These are phyloP conservation scores for Chionoecetes opilio DNA, from an alignment of 1,140 invertebrate species.

Conservation along the genomic window DNA sequence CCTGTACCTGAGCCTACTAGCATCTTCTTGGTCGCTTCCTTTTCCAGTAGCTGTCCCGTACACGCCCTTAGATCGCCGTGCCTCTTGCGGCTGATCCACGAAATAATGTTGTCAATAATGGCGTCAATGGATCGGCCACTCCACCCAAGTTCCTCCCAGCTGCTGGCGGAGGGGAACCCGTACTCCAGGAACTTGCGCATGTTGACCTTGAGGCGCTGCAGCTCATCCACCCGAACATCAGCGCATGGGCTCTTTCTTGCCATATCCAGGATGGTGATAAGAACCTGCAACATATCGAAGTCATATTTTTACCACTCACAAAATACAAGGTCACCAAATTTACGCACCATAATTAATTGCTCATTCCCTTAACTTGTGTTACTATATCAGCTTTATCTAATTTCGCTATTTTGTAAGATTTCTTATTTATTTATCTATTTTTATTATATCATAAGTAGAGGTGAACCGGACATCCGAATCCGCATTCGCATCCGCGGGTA, in stretches of 20 bases:
- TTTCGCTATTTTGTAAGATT: too few relatives aligned
- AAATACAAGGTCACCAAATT: not conserved
- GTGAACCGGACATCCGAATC: too few relatives aligned
- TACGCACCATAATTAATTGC: not conserved
- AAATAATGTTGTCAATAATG: slow-evolving; percentile 78
- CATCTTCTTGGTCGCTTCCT: not conserved
- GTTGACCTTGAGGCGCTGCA: slow-evolving; percentile 79
- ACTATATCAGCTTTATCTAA: too few relatives aligned
- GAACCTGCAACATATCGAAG: slow-evolving; percentile 64
- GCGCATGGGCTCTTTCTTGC: slow-evolving; percentile 80
- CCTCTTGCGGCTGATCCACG: slow-evolving; percentile 72
- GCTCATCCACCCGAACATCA: slow-evolving; percentile 78
- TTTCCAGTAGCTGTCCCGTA: slow-evolving; percentile 37
- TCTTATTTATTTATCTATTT: too few relatives aligned
- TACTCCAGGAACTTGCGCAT: slow-evolving; percentile 80
- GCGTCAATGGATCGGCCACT: slow-evolving; percentile 77
- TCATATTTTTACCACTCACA: not conserved
- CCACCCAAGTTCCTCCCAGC: slow-evolving; percentile 80
- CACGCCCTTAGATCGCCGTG: not conserved
- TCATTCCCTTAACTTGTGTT: too few relatives aligned
- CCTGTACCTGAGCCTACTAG: not conserved
- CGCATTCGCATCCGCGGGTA: too few relatives aligned
- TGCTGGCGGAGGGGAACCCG: slow-evolving; percentile 76
- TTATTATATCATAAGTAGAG: too few relatives aligned
- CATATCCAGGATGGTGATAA: slow-evolving; percentile 80